Base-by-base conservation (phyloP, 2,113 vertebrate genomes). In the Phrynocephalus versicolor region DNA sequence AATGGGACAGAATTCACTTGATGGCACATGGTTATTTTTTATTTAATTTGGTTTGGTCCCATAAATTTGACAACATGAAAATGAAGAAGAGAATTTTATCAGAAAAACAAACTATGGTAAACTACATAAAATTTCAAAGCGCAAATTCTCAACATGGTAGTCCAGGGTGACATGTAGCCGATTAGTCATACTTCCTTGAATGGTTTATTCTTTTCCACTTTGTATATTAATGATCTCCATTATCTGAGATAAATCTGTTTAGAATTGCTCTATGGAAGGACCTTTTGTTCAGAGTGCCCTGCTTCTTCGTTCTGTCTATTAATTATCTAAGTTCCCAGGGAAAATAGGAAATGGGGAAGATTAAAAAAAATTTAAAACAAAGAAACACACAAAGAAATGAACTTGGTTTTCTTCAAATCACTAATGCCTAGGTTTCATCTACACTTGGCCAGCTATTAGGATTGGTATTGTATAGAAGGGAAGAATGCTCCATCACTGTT, bases 161-260 rank as follows among this genome's bases (percentile, higher is more conserved):
- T 87, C 67, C 83, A 83, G 71, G 16, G 83, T 62, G 2, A 82
- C 62, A 81, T 75, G 86, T 88, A 37, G 81, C 80, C 89, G 64
- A 55, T 77, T 85, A 83, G 88, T 89, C 51, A 88, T 41, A 80
- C 62, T 82, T 87, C 33, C 45, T 84, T 90, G 84, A 92, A 85
- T 76, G 58, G 8, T 6, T 89, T 87, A 72, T 86, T 92, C 62
- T 86, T 88, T 86, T 70, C 69, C n/a, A 81, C 27, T 89, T 89
- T 84, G 60, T 81, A 14, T 88, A 89, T 85, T 90, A 89, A 91
- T 89, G 85, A 89, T 64, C 85, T 30, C 62, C 2, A 62, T 75
- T 87, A 88, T 87, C 79, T 87, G 39, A 90, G 85, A 77, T 67
- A 87, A 27, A 87, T 86, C 41, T 90, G 57, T 82, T 84, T 85